These are phyloP conservation scores for Calyptommatus sinebrachiatus DNA, from an alignment of 2,113 vertebrate species.

Conservation along the genomic window DNA sequence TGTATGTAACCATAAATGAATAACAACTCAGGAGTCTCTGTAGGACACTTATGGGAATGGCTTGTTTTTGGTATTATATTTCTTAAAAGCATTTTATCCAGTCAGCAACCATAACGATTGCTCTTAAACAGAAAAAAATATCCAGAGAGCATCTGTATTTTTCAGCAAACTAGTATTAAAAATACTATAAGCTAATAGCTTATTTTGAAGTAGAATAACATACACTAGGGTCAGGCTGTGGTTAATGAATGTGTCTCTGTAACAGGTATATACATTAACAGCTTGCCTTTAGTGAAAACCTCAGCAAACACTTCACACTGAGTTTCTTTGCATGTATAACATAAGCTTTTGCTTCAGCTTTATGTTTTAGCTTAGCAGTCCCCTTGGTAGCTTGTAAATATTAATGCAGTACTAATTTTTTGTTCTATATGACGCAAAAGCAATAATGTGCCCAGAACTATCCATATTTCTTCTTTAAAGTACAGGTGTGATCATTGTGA, in stretches of 20 bases:
- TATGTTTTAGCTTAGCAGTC: not conserved
- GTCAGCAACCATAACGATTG: constrained; percentile 5
- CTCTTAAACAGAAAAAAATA: constrained; percentile 3
- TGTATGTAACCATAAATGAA: no score
- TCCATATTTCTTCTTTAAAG: constrained; percentile 20
- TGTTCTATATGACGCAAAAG: not conserved
- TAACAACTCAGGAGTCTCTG: constrained; percentile 1
- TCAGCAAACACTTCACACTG: constrained; percentile 17
- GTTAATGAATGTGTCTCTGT: not conserved
- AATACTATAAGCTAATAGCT: not conserved
- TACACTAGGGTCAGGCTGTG: not conserved
- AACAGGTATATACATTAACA: constrained; percentile 6
- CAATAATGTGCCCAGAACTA: constrained; percentile 4
- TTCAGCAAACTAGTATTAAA: constrained; percentile 12
- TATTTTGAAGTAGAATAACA: constrained; percentile 29
- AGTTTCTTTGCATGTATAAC: constrained; percentile 19
- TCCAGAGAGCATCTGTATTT: not conserved
- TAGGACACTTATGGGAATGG: constrained; percentile 33
- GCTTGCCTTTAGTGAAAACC: not conserved
- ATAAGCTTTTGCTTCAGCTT: constrained; percentile 25
- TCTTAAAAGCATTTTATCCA: not conserved
- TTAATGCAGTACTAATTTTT: constrained; percentile 6
- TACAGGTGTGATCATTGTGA: constrained; percentile 32
- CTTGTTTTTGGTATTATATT: constrained; percentile 17
- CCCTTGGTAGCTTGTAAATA: constrained; percentile 6